A percentile compares a stretch with the other conserved stretches of the same genome.
Conservation (phyloP, 1,140 invertebrate genomes). For the Phthorimaea operculella region DNA sequence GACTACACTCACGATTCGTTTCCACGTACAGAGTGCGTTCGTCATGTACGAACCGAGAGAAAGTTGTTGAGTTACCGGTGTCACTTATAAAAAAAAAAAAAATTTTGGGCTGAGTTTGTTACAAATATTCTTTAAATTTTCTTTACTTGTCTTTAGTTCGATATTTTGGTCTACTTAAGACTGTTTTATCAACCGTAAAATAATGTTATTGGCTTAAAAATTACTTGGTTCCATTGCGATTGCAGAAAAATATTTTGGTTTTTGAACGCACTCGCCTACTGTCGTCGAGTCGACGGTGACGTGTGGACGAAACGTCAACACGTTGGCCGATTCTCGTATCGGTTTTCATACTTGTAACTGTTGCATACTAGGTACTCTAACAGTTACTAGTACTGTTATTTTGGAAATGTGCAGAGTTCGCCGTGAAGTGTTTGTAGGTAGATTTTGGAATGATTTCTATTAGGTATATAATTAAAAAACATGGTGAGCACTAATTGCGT, state of each 20-base stretch:
- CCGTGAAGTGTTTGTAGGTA: too few species aligned
- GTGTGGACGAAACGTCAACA: conserved; percentile 37
- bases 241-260: background rate
- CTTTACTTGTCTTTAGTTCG: background rate
- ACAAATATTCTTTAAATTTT: background rate
- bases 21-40: conserved; percentile 25
- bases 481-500: too few species aligned
- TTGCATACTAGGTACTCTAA: too few species aligned
- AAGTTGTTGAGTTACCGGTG: background rate
- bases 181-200: background rate
- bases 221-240: background rate
- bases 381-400: too few species aligned
- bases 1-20: conserved; percentile 5
- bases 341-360: too few species aligned
- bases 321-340: background rate
- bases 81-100: background rate
- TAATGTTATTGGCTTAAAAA: background rate
- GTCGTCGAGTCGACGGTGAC: conserved; percentile 35
- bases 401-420: too few species aligned
- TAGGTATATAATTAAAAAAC: too few species aligned
- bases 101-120: background rate
- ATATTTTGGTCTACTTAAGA: background rate
- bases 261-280: conserved; percentile 30
- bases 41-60: conserved; percentile 6
- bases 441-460: too few species aligned